Conservation (phyloP, 2,113 vertebrate genomes). For the Myxocyprinus asiaticus region DNA sequence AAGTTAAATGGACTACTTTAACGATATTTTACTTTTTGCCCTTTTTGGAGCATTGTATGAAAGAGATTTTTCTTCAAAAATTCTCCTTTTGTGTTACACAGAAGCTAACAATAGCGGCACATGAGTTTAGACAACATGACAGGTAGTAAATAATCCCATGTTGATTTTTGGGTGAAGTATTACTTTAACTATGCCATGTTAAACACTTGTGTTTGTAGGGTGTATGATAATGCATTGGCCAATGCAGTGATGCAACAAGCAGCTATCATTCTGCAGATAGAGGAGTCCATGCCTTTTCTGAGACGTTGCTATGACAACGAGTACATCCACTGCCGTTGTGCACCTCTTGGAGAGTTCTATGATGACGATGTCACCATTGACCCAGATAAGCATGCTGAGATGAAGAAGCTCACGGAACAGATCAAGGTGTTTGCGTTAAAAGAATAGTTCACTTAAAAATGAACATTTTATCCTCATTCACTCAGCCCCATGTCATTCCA, state of each 20-base stretch:
- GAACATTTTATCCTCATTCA: too few relatives aligned
- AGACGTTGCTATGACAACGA: constrained; percentile 60
- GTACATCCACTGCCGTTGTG: constrained; percentile 61
- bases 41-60: too few relatives aligned
- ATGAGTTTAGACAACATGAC: too few relatives aligned
- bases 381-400: constrained; percentile 54
- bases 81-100: too few relatives aligned
- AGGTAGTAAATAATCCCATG: too few relatives aligned
- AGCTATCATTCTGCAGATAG: constrained; percentile 68
- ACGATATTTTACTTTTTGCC: too few relatives aligned
- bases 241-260: constrained; percentile 75
- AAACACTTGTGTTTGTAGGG: constrained; percentile 51
- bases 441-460: not conserved
- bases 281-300: constrained; percentile 65
- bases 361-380: constrained; percentile 53
- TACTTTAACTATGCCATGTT: not conserved
- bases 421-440: constrained; percentile 62
- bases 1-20: too few relatives aligned
- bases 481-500: too few relatives aligned
- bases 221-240: constrained; percentile 70
- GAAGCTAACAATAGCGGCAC: too few relatives aligned
- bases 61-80: too few relatives aligned
- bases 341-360: constrained; percentile 58
- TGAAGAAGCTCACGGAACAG: constrained; percentile 55
- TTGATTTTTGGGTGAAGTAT: not conserved